Conservation (phyloP, 53 echinoderm and acorn worm genomes). For the Mesocentrotus franciscanus region DNA sequence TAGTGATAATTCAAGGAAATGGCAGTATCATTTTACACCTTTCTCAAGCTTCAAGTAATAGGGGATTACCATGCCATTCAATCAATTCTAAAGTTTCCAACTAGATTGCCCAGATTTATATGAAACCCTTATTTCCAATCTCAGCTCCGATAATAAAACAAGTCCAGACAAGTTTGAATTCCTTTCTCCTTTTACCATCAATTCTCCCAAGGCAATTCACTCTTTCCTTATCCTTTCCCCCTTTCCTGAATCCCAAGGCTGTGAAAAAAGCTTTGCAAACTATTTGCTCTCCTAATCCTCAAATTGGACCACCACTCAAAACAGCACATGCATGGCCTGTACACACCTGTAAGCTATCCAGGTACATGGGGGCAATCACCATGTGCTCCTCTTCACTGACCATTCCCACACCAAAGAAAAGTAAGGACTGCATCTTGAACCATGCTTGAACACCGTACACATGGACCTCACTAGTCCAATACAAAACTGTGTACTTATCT, state of each 20-base stretch:
- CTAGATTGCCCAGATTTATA: too few species aligned
- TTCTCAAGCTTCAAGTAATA: neutral
- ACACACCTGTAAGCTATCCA: conserved; percentile 29
- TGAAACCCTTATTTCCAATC: neutral
- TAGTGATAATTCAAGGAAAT: neutral
- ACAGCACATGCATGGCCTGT: neutral
- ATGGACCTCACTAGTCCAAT: too few species aligned
- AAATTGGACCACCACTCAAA: conserved; percentile 16
- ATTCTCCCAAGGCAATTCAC: conserved; percentile 4
- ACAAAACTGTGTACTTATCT: too few species aligned
- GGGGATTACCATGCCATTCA: neutral
- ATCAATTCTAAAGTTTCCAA: neutral
- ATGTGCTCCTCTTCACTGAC: neutral
- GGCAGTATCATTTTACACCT: neutral
- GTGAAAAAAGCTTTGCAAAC: conserved; percentile 18
- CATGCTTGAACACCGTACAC: too few species aligned
- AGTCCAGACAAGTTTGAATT: neutral
- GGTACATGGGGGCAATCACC: neutral
- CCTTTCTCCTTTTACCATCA: neutral
- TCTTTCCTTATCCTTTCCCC: neutral
- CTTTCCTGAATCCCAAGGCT: neutral
- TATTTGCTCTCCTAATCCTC: conserved; percentile 30
- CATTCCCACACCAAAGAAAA: neutral
- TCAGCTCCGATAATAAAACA: neutral
- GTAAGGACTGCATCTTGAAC: too few species aligned